Evolutionary conservation across 2,888 invertebrate genomes (phyloP), one percentile per base, ranked within the genome.

Genomic region (Epistrophella euchroma): DNA sequence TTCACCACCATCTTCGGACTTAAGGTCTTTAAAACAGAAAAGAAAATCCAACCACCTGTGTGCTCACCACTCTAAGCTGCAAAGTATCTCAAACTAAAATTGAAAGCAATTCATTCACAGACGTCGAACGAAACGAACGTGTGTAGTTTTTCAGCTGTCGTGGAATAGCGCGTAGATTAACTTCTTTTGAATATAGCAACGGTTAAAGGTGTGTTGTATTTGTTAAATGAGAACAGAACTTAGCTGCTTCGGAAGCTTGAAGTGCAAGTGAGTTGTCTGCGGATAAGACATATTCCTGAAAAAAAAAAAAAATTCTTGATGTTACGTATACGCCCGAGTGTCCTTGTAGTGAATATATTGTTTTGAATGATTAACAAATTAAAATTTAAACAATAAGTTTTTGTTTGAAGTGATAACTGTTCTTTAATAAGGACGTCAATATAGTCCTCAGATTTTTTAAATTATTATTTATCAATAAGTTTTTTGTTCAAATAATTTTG

Each of bases 41-140:
- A 64, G 43, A 79, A 74, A 64, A 37, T 68, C 73, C 62, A 68
- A 74, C 60, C 77, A 85, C 81, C 81, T 86, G 81, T 80, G 80
- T 68, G 55, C 25, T 25, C 40, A 70, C 55, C 71, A 75, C 64
- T 64, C 50, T 11, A 37, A 58, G 55, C 22, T 60, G 37, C 22
- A 32, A 60, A 60, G 58, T 70, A 64, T 75, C 37, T 60, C 50
- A 40, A 80, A 60, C 60, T 80, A 37, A 64, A 68, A 37, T 62
- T 43, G 28, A 60, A 76, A 50, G 72, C 85, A 86, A 86, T 81
- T 86, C 81, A 77, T 77, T 86, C 81, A 70, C 70, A 77, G 73
- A 60, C 81, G 72, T 86, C 64, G 85, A 74, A 77, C 64, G 52
- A 58, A 81, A 68, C 81, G 73, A 73, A 86, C 85, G 85, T 86